Conservation (phyloP, 2,113 vertebrate species). For the Nesoenas mayeri region DNA sequence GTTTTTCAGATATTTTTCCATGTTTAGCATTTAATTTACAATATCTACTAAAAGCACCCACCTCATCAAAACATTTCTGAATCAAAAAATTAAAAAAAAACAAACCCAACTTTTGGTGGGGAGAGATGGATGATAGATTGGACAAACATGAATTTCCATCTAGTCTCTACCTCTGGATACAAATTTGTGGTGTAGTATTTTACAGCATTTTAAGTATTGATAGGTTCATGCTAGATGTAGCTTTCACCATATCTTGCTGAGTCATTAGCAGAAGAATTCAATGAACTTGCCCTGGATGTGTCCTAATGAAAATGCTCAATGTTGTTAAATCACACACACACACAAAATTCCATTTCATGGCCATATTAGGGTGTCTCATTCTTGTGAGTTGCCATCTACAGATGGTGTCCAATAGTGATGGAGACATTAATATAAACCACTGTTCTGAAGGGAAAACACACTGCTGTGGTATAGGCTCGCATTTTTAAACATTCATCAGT, state of each 20-base stretch:
- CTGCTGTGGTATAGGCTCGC: background rate
- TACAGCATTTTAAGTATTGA: background rate
- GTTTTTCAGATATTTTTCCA: background rate
- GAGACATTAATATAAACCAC: background rate
- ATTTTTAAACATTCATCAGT: background rate
- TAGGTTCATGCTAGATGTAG: background rate
- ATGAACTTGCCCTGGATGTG: background rate
- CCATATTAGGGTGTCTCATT: background rate
- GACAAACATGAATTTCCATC: background rate
- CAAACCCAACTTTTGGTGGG: background rate
- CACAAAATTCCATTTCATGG: background rate
- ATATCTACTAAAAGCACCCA: rapidly evolving
- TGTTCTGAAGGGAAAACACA: background rate
- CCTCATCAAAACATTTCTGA: background rate
- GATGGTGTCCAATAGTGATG: background rate
- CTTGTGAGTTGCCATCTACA: background rate
- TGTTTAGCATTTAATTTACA: background rate
- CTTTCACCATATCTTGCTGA: background rate
- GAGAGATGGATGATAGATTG: background rate
- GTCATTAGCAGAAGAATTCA: background rate
- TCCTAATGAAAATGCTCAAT: background rate
- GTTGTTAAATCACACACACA: background rate
- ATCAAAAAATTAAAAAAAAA: background rate
- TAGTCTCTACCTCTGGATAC: background rate
- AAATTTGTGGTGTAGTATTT: background rate